Evolutionary conservation across 2,113 vertebrate species (phyloP).

Genomic region (Ploceus nigricollis): DNA sequence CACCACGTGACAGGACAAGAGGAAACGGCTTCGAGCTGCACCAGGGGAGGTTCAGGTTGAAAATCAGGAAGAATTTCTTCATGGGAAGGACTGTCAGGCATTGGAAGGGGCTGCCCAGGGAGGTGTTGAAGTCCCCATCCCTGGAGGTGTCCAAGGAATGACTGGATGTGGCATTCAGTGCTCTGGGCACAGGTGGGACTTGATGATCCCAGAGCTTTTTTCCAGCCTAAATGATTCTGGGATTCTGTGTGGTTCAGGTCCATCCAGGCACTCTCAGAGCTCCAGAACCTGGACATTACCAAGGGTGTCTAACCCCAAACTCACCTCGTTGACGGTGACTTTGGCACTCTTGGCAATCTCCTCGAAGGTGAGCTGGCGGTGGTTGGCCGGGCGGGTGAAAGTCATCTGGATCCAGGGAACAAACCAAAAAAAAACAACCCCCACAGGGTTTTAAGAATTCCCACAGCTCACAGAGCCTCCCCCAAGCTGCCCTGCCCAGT

Average conservation of each 20-base stretch:
- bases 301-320: background rate
- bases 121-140: rapidly evolving
- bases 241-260: background rate
- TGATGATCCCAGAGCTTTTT: rapidly evolving
- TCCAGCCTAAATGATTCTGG: background rate
- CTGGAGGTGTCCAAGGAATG: background rate
- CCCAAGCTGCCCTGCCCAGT: background rate
- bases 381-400: slow-evolving; percentile 95
- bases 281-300: background rate
- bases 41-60: background rate
- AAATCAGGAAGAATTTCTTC: background rate
- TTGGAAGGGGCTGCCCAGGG: background rate
- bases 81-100: background rate
- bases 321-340: slow-evolving; percentile 89
- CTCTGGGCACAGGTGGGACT: background rate
- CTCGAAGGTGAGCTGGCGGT: slow-evolving; percentile 94
- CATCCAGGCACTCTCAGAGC: background rate
- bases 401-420: slow-evolving; percentile 85
- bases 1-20: background rate
- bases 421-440: background rate
- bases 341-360: slow-evolving; percentile 93
- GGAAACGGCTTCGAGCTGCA: rapidly evolving
- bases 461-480: background rate
- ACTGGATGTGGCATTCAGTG: background rate
- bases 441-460: background rate